Evolutionary conservation across 37 sponge, comb jelly and placozoan genomes (phyloP).

Genomic region (Halisarca cf. caerulea): DNA sequence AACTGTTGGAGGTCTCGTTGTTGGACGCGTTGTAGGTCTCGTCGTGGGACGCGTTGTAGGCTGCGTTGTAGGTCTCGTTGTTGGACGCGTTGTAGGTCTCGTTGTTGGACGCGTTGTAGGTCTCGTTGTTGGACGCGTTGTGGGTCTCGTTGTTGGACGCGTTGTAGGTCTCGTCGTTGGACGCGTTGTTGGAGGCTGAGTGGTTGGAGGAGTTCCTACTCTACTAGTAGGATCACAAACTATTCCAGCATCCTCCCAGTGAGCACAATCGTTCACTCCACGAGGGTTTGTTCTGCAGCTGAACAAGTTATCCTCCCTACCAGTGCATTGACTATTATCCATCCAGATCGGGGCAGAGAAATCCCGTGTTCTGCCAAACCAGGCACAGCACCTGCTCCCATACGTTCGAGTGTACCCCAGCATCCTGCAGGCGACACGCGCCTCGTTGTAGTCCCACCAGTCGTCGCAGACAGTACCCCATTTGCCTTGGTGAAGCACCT

Average conservation of each 20-base stretch:
- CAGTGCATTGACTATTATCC: slow-evolving; percentile 54
- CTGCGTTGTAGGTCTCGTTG: not conserved
- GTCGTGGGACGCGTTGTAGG: slow-evolving; percentile 16
- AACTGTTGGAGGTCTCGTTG: not conserved
- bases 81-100: not conserved
- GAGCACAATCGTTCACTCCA: slow-evolving; percentile 41
- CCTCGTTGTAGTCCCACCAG: slow-evolving; percentile 15
- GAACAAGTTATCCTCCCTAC: slow-evolving; percentile 26
- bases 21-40: not conserved
- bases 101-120: slow-evolving; percentile 2
- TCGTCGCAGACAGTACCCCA: slow-evolving; percentile 44
- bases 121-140: slow-evolving; percentile 19
- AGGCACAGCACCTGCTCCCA: slow-evolving; percentile 1
- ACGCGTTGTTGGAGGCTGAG: not conserved
- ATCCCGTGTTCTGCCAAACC: not conserved
- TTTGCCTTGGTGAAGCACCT: slow-evolving; percentile 12
- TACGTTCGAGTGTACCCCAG: not conserved
- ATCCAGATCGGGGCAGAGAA: slow-evolving; percentile 43
- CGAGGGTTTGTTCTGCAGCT: slow-evolving; percentile 34
- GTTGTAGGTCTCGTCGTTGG: slow-evolving; percentile 18
- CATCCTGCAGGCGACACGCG: slow-evolving; percentile 5
- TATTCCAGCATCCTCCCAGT: slow-evolving; percentile 75
- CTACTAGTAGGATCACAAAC: slow-evolving; percentile 36
- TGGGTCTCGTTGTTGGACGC: not conserved
- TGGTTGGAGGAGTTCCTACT: not conserved